Base-by-base conservation (phyloP, 1,140 invertebrate genomes). In the Phenacoccus solenopsis region DNA sequence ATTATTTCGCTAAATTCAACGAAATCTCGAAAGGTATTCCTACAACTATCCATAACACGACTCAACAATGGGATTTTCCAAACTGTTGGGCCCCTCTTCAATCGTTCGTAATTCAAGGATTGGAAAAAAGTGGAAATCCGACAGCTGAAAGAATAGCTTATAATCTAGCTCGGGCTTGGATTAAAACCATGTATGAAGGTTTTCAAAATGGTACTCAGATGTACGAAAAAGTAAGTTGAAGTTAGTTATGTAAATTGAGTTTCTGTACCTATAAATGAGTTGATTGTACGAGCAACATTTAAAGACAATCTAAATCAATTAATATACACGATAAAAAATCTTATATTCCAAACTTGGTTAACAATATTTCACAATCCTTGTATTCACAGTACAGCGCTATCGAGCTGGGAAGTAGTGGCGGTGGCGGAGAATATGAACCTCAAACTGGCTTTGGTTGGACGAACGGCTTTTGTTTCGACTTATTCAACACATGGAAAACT, bases 401-500 rank as follows among this genome's bases (percentile, higher is more conserved):
- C 1, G 56, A 69, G 67, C 83, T 85, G 0, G 91, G 91, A 1
- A 79, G 82, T 16, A 83, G 85, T 56, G 94, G 93, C 0, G 85
- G 87, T 9, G 94, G 94, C 0, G 94, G 94, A 0, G 94, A 97
- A 79, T 97, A 97, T 77, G 80, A 79, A 0, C 89, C 94, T 0
- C 92, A 96, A 77, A 82, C 85, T 10, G 94, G 94, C 16, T 97
- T 97, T 77, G 94, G 94, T 1, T 97, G 94, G 94, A 90, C 90
- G 0, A 97, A 96, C 76, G 94, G 94, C 1, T 87, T 93, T 0
- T 83, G 88, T 12, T 77, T 94, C 28, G 87, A 92, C 74, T 83
- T 93, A 57, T 78, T 94, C 13, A 76, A 84, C 69, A 82, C 81
- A 72, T 89, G 87, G 90, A 22, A 90, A 49, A 49, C 38, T 10